phyloP scores from a whole-genome alignment of 2,888 invertebrate genomes.

The Neria commutata region DNA sequence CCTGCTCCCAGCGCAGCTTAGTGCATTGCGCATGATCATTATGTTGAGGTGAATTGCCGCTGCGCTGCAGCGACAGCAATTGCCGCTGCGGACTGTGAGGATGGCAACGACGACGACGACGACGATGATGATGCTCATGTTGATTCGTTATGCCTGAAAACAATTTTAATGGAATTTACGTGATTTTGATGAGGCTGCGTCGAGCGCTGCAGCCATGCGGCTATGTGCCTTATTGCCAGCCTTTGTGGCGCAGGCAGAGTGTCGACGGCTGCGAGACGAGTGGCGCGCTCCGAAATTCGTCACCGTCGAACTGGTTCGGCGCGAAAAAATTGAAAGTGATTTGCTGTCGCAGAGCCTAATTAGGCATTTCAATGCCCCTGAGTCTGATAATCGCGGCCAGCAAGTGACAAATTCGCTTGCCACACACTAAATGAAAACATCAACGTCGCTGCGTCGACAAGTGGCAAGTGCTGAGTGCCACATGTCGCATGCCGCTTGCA shows the following conservation, averaged over 20 bases:
- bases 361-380: constrained; percentile 43
- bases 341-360: constrained; percentile 35
- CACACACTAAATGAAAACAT: neutral
- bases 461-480: no score
- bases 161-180: constrained; percentile 53
- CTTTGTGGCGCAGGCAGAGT: neutral
- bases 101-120: constrained; percentile 2
- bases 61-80: neutral
- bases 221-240: no score
- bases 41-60: neutral
- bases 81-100: neutral
- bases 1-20: neutral
- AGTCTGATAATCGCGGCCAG: constrained; percentile 10
- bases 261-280: constrained; percentile 17
- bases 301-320: no score
- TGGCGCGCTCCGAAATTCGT: constrained; percentile 2
- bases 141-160: constrained; percentile 28
- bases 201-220: neutral
- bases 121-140: constrained; percentile 15
- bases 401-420: constrained; percentile 13
- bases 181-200: constrained; percentile 34
- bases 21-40: neutral
- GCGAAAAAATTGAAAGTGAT: constrained; percentile 27
- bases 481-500: no score
- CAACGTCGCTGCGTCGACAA: neutral